Percentiles rank a stretch among this genome's conserved stretches.
Conservation (phyloP, 2,888 invertebrate genomes). For the Lathronympha strigana region DNA sequence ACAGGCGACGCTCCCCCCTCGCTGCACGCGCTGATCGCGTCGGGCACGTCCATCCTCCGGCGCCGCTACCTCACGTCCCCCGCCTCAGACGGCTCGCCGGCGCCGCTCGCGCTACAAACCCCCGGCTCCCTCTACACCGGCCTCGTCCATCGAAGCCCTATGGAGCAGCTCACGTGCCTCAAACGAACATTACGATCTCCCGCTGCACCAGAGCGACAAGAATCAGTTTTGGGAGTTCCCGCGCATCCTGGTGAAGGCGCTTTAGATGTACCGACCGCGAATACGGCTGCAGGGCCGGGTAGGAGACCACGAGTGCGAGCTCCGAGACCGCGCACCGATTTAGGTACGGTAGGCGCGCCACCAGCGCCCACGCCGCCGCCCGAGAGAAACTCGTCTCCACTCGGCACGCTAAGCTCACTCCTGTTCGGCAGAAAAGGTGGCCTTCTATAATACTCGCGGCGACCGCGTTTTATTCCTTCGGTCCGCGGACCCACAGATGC, state of each 20-base stretch:
- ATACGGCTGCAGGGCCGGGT: constrained; percentile 56
- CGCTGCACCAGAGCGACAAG: constrained; percentile 63
- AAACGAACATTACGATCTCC: constrained; percentile 81
- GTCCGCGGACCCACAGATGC: neutral
- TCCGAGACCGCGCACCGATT: constrained; percentile 71
- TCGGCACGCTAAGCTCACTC: constrained; percentile 91
- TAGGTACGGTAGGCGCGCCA: constrained; percentile 68
- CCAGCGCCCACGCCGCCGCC: constrained; percentile 54
- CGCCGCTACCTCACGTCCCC: constrained; percentile 83
- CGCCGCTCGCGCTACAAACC: constrained; percentile 85
- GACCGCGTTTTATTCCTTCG: constrained; percentile 32
- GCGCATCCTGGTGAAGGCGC: constrained; percentile 85
- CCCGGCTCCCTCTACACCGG: constrained; percentile 86
- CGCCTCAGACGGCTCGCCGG: constrained; percentile 85
- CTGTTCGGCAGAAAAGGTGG: constrained; percentile 95
- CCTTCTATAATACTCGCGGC: constrained; percentile 78
- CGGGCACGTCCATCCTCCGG: constrained; percentile 74
- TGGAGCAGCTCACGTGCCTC: constrained; percentile 91
- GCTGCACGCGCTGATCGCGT: constrained; percentile 81
- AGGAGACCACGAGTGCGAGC: constrained; percentile 69
- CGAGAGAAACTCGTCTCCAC: constrained; percentile 69
- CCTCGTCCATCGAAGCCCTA: constrained; percentile 88
- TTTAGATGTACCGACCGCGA: constrained; percentile 67
- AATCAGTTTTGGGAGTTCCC: constrained; percentile 82
- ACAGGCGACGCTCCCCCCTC: constrained; percentile 73